phyloP scores from a whole-genome alignment of 1,140 invertebrate genomes.

The Saccostrea cuccullata region DNA sequence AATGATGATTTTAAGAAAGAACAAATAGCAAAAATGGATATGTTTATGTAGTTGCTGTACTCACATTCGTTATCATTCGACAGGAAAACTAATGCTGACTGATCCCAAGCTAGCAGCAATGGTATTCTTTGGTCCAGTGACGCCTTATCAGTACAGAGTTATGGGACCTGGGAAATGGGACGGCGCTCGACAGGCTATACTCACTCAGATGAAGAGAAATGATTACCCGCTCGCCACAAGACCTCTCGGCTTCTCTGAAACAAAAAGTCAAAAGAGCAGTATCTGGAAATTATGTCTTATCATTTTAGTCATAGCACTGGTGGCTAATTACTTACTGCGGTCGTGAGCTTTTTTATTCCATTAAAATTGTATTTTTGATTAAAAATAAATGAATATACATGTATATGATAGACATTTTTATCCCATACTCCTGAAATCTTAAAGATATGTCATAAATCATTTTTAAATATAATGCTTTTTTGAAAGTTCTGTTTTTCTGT shows the following conservation, averaged over 20 bases:
- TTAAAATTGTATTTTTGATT: no score
- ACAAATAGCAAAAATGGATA: not conserved
- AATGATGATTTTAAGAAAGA: no score
- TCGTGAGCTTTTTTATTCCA: no score
- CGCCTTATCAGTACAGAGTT: slow-evolving; percentile 79
- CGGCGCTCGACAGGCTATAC: slow-evolving; percentile 76
- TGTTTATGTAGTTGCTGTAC: not conserved
- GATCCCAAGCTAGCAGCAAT: slow-evolving; percentile 73
- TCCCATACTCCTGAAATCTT: no score
- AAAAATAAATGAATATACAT: no score
- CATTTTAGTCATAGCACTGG: not conserved
- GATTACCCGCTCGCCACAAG: slow-evolving; percentile 61
- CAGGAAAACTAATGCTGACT: slow-evolving; percentile 61
- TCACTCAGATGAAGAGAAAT: slow-evolving; percentile 60
- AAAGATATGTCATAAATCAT: no score
- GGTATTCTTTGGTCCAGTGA: slow-evolving; percentile 73
- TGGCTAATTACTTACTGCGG: not conserved
- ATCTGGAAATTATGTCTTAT: not conserved
- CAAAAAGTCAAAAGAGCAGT: not conserved
- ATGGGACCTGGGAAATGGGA: slow-evolving; percentile 75
- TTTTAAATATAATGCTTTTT: no score
- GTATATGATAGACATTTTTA: no score
- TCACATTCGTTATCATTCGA: slow-evolving; percentile 53
- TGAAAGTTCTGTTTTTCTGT: no score
- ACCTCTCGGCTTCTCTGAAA: slow-evolving; percentile 45